Evolutionary conservation across 2,888 invertebrate genomes (phyloP), one percentile per base, ranked within the genome.

Genomic region (Cactoblastis cactorum): DNA sequence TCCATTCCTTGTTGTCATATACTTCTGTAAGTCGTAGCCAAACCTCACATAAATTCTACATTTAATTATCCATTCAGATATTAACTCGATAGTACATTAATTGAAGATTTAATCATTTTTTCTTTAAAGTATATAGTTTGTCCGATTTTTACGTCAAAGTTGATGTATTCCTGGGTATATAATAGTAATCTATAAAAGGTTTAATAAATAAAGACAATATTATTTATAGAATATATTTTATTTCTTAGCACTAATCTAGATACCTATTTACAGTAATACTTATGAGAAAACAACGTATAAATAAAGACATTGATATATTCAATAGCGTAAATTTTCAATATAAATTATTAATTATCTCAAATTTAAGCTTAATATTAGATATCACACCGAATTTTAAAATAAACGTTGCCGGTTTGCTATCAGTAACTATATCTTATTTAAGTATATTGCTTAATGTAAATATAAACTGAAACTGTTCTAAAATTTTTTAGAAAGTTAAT

Each of bases 311-410:
- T 46, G 18, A 49, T 8, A 34, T 41, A 46, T 45, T 48, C 14
- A 24, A 43, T 24, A 37, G 19, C 9, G 14, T 34, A 15, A 22
- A 22, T 1, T 3, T 45, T 32, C 8, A 15, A 15, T 28, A 12
- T 43, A 24, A n/a, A 43, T 9, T 45, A 28, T 15, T 14, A 15
- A 35, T 14, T 35, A 15, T 14, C 14, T 15, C 15, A 9, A 33
- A 3, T 45, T 33, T 22, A 12, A 19, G 58, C 68, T 73, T 76
- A 74, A 48, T 58, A 63, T 69, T 74, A 73, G 72, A 77, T 83
- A 83, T 84, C 83, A 84, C 84, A 83, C 83, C 72, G 61, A 74
- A 69, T 71, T 73, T 69, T 57, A 48, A 28, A 11, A 18, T 65
- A 67, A 60, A 61, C 55, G 54, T 57, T 53, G 15, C 37, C 24